These are phyloP conservation scores for Pseudachorutes palmiensis DNA, from an alignment of 1,140 invertebrate genomes.

Conservation along the genomic window DNA sequence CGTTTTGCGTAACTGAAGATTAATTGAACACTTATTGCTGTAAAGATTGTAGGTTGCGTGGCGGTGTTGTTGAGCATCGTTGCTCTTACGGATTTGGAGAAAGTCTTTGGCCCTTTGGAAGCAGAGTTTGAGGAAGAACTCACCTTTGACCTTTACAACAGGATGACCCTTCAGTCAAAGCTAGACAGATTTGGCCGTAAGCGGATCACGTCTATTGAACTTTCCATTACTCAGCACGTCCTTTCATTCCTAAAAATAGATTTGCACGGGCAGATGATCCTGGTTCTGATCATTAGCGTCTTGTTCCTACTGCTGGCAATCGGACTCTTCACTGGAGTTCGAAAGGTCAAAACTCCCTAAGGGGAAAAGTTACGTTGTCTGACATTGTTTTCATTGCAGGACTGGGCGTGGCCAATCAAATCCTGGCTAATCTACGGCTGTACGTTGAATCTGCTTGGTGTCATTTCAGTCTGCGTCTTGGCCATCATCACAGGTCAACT, in stretches of 20 bases:
- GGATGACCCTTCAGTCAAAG: conserved; percentile 15
- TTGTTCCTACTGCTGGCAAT: conserved; percentile 28
- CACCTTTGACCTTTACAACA: conserved; percentile 3
- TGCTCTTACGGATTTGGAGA: conserved; percentile 33
- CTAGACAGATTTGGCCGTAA: conserved; percentile 32
- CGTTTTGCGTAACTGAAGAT: neutral
- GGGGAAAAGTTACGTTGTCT: conserved; percentile 9
- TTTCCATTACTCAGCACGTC: neutral
- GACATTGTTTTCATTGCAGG: conserved; percentile 17
- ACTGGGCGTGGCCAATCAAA: conserved; percentile 34
- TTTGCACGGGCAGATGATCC: conserved; percentile 28
- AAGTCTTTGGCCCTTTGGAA: conserved; percentile 31
- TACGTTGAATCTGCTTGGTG: conserved; percentile 24
- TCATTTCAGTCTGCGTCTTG: conserved; percentile 30
- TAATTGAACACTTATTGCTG: conserved; percentile 10
- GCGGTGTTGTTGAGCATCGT: conserved; percentile 30
- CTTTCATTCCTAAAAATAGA: conserved; percentile 22
- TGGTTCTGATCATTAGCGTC: conserved; percentile 26
- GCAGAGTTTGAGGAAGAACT: conserved; percentile 17
- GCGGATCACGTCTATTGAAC: neutral
- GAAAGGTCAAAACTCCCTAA: conserved; percentile 25
- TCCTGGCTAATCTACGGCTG: conserved; percentile 34
- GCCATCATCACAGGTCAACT: conserved; percentile 25
- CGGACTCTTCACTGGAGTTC: conserved; percentile 32
- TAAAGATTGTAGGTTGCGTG: conserved; percentile 34